phyloP scores from a whole-genome alignment of 2,113 vertebrate genomes.

The Hassar affinis region DNA sequence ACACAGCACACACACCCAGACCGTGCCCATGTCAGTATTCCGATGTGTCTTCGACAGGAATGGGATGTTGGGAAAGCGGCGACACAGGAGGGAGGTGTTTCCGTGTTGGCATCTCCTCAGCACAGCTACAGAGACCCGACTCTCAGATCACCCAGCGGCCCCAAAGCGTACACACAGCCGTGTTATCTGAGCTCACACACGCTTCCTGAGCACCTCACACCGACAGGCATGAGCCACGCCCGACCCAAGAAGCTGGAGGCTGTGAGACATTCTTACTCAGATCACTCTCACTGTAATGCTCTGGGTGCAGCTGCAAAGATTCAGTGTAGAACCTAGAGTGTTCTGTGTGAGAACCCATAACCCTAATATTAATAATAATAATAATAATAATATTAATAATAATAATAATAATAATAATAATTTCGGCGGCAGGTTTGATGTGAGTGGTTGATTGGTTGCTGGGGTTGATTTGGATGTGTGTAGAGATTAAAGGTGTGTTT shows the following conservation, averaged over 20 bases:
- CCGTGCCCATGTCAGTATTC: not conserved
- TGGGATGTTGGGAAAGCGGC: not conserved
- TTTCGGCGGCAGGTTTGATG: too few relatives aligned
- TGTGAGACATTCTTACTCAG: slow-evolving; percentile 64
- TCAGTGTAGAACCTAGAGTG: too few relatives aligned
- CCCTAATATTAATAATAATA: too few relatives aligned
- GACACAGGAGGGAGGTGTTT: not conserved
- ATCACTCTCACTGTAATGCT: not conserved
- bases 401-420: not conserved
- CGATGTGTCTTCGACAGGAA: slow-evolving; percentile 5
- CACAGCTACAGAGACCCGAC: slow-evolving; percentile 16
- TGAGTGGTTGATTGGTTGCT: not conserved
- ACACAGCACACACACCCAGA: not conserved
- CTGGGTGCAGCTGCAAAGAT: too few relatives aligned
- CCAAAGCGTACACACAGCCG: slow-evolving; percentile 5
- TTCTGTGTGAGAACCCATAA: too few relatives aligned
- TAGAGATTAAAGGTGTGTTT: slow-evolving; percentile 19
- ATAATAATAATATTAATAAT: too few relatives aligned
- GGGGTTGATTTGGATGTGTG: not conserved
- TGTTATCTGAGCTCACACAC: not conserved
- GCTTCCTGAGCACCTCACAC: slow-evolving; percentile 12
- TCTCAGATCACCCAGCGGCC: not conserved
- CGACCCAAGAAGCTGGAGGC: slow-evolving; percentile 67
- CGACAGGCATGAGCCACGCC: slow-evolving; percentile 44
- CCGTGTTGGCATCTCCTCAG: not conserved